A percentile compares a stretch with the other conserved stretches of the same genome.
Evolutionary conservation across 1,140 invertebrate species (phyloP).

Genomic region (Nixonia krombeini): DNA sequence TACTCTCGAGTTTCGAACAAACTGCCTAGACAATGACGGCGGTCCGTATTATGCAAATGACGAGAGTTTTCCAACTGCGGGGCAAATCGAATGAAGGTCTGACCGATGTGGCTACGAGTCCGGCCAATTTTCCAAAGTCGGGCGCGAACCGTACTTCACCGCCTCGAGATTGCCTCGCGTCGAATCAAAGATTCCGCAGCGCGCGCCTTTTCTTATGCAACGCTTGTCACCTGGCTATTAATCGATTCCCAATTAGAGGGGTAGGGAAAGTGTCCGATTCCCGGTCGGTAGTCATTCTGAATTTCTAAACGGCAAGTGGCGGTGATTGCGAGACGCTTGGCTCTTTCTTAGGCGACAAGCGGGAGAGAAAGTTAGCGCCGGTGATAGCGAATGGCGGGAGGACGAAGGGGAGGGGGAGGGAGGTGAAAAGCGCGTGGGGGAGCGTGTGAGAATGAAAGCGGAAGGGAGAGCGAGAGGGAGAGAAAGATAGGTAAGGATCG

Average conservation of each 20-base stretch:
- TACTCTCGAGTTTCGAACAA: constrained; percentile 40
- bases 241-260: background rate
- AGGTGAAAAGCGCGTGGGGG: constrained; percentile 1
- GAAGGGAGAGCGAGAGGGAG: background rate
- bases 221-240: too few relatives aligned
- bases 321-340: constrained; percentile 31
- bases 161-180: too few relatives aligned
- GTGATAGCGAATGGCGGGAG: too few relatives aligned
- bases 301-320: constrained; percentile 9
- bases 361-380: background rate
- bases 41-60: constrained; percentile 43
- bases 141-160: too few relatives aligned
- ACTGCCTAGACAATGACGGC: constrained; percentile 39
- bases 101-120: background rate
- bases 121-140: too few relatives aligned
- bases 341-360: constrained; percentile 13
- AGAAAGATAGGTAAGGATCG: constrained; percentile 16
- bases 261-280: background rate
- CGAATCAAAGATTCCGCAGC: too few relatives aligned
- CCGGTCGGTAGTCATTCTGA: background rate
- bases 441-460: constrained; percentile 4
- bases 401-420: constrained; percentile 11
- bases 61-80: constrained; percentile 30
- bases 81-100: constrained; percentile 5
- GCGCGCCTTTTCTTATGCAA: too few relatives aligned